Conservation (phyloP, 2,797 vertebrate species). For the Cygnus olor region DNA sequence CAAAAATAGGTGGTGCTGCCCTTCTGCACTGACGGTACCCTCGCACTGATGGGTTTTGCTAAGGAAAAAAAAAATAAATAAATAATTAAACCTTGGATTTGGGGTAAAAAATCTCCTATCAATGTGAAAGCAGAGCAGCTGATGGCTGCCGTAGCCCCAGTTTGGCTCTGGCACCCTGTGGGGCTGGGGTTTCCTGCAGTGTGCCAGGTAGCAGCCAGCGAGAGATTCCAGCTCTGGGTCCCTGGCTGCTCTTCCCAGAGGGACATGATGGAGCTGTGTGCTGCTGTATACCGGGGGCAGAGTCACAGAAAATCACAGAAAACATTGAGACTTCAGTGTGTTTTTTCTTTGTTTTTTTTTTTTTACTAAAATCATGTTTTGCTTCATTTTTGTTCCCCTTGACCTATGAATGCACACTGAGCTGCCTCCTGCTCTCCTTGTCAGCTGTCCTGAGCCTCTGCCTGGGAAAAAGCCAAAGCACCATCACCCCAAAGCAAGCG, state of each 20-base stretch:
- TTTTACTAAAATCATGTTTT: not conserved
- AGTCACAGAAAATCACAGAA: too few relatives aligned
- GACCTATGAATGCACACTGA: fast-evolving
- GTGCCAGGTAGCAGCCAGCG: not conserved
- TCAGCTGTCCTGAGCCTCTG: not conserved
- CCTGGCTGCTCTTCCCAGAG: not conserved
- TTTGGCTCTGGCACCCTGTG: fast-evolving
- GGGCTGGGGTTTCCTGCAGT: too few relatives aligned
- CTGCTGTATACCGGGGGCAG: not conserved
- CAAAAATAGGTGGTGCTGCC: not conserved
- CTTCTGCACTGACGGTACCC: not conserved
- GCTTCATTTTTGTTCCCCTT: not conserved
- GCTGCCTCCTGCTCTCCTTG: not conserved
- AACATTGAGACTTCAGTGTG: too few relatives aligned
- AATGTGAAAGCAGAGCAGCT: fast-evolving
- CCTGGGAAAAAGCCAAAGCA: not conserved
- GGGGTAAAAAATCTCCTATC: not conserved
- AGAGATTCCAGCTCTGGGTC: not conserved
- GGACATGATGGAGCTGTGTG: not conserved
- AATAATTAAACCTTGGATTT: not conserved
- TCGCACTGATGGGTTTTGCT: not conserved
- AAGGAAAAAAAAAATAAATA: not conserved
- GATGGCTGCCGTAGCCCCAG: not conserved
- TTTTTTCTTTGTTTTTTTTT: too few relatives aligned
- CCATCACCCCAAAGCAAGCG: not conserved